Percentiles rank a stretch among this genome's conserved stretches.
Evolutionary conservation across 2,113 vertebrate genomes (phyloP).

Genomic region (Heloderma charlesbogerti): DNA sequence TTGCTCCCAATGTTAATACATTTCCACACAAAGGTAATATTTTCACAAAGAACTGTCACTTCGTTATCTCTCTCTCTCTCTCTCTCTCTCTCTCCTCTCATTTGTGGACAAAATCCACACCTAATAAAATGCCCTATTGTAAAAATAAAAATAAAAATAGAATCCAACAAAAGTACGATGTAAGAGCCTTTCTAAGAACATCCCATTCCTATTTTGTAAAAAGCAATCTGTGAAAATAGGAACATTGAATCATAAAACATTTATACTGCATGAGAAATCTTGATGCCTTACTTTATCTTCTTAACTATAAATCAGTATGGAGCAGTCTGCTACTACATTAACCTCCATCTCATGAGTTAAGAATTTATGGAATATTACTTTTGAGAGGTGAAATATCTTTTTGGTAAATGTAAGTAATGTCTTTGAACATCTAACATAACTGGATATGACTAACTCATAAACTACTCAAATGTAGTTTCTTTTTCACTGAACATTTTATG

Average conservation of each 20-base stretch:
- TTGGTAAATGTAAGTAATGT: slow-evolving; percentile 20
- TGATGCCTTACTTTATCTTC: slow-evolving; percentile 42
- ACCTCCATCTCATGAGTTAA: slow-evolving; percentile 24
- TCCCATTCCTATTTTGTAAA: slow-evolving; percentile 17
- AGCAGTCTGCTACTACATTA: slow-evolving; percentile 18
- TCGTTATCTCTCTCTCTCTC: slow-evolving; percentile 4
- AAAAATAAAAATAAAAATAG: slow-evolving; percentile 18
- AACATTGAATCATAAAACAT: slow-evolving; percentile 42
- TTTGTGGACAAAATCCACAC: slow-evolving; percentile 7
- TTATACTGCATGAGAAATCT: slow-evolving; percentile 37
- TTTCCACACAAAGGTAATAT: slow-evolving; percentile 17
- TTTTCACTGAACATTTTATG: not conserved
- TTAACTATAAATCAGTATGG: slow-evolving; percentile 16
- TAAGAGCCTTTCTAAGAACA: slow-evolving; percentile 22
- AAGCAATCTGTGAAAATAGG: slow-evolving; percentile 37
- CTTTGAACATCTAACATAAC: slow-evolving; percentile 14
- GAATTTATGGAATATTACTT: slow-evolving; percentile 23
- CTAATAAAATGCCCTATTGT: slow-evolving; percentile 1
- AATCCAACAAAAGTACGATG: not conserved
- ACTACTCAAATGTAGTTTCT: fast-evolving
- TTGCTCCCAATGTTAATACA: not conserved
- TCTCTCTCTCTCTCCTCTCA: too few relatives aligned
- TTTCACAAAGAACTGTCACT: not conserved
- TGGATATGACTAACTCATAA: slow-evolving; percentile 40
- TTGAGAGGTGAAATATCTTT: not conserved